phyloP scores from a whole-genome alignment of 1,140 invertebrate genomes.

The Agraylea sexmaculata region DNA sequence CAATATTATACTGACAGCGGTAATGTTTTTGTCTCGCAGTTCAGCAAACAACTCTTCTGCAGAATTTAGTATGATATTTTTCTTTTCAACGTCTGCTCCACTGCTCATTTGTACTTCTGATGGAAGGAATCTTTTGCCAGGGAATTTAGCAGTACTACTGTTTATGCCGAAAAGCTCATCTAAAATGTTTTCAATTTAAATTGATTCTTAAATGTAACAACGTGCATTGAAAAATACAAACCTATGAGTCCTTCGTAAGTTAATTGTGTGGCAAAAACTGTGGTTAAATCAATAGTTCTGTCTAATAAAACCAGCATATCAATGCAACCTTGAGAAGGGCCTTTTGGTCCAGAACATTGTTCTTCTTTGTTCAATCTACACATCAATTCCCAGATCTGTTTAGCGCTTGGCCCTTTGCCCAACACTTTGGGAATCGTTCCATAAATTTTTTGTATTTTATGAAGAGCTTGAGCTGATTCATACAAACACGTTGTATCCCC shows the following conservation, averaged over 20 bases:
- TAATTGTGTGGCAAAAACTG: slow-evolving; percentile 85
- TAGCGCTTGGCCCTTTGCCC: slow-evolving; percentile 80
- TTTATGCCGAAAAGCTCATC: slow-evolving; percentile 49
- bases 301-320: slow-evolving; percentile 85
- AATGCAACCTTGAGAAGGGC: slow-evolving; percentile 45
- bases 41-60: slow-evolving; percentile 82
- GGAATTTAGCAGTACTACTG: slow-evolving; percentile 63
- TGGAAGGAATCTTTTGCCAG: slow-evolving; percentile 66
- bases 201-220: slow-evolving; percentile 3
- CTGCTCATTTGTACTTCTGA: slow-evolving; percentile 49
- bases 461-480: slow-evolving; percentile 77
- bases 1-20: slow-evolving; percentile 44
- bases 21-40: slow-evolving; percentile 88
- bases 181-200: slow-evolving; percentile 27
- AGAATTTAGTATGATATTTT: slow-evolving; percentile 82
- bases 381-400: slow-evolving; percentile 81
- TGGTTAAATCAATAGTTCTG: slow-evolving; percentile 81
- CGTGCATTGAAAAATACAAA: slow-evolving; percentile 13
- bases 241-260: slow-evolving; percentile 97
- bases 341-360: slow-evolving; percentile 31
- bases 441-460: slow-evolving; percentile 76
- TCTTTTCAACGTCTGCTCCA: slow-evolving; percentile 54
- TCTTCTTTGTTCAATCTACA: slow-evolving; percentile 60
- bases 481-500: slow-evolving; percentile 81
- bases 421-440: slow-evolving; percentile 81